Conservation (phyloP, 35 echinoderm and acorn worm species). For the Antedon bifida region DNA sequence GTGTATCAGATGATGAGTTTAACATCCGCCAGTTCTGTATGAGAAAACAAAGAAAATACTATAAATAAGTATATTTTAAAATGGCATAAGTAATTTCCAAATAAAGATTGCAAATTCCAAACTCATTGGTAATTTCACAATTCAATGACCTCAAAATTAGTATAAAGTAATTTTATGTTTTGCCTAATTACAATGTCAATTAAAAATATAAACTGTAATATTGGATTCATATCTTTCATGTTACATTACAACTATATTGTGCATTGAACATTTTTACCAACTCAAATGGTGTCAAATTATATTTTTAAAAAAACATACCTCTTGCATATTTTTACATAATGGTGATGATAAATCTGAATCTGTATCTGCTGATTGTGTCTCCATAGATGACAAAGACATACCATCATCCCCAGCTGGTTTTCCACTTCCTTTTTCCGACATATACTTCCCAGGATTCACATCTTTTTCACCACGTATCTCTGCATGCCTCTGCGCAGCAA, state of each 20-base stretch:
- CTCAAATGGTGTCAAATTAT: no score
- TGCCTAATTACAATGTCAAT: no score
- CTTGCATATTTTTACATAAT: neutral
- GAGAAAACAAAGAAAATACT: neutral
- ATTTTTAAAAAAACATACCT: neutral
- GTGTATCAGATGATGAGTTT: neutral
- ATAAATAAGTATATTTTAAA: neutral
- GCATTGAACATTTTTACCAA: no score
- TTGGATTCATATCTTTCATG: no score
- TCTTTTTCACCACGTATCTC: neutral
- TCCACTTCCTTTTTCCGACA: neutral
- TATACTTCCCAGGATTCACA: neutral
- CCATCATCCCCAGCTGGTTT: neutral
- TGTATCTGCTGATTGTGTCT: neutral
- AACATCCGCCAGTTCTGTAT: neutral
- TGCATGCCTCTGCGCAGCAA: neutral
- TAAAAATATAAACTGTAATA: no score
- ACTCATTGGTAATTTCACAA: no score
- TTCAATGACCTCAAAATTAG: no score
- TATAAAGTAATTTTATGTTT: no score
- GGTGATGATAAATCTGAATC: neutral
- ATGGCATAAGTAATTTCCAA: no score
- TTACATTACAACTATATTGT: no score
- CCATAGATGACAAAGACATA: neutral
- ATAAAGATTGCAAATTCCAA: no score